phyloP scores from a whole-genome alignment of 2,113 vertebrate species.

The Phylloscopus trochilus region DNA sequence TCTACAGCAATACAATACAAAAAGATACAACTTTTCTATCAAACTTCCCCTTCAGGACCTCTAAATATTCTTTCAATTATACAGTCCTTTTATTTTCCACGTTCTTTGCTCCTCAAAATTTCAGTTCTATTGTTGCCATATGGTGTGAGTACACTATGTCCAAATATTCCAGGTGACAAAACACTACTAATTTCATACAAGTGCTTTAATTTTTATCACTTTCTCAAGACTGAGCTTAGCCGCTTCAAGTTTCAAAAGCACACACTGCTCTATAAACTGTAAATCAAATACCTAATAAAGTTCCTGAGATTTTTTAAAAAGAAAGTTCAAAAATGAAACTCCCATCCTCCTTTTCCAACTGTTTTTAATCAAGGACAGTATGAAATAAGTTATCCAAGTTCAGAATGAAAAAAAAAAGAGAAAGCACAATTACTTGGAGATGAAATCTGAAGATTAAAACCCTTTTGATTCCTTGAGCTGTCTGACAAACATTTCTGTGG shows the following conservation, averaged over 20 bases:
- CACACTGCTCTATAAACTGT: background rate
- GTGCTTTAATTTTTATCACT: slow-evolving; percentile 11
- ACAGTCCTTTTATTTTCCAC: background rate
- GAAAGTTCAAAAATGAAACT: background rate
- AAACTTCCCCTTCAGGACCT: background rate
- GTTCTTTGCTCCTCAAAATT: background rate
- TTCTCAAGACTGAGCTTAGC: background rate
- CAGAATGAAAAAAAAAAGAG: background rate
- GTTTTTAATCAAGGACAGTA: slow-evolving; percentile 38
- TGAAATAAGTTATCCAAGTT: slow-evolving; percentile 13
- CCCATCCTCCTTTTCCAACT: slow-evolving; percentile 4
- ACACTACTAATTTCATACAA: background rate
- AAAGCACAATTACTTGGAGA: background rate
- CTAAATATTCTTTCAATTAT: slow-evolving; percentile 24
- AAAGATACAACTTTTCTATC: slow-evolving; percentile 20
- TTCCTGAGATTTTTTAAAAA: background rate
- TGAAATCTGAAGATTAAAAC: background rate
- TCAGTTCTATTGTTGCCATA: background rate
- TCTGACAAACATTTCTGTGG: slow-evolving; percentile 1
- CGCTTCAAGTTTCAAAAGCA: slow-evolving; percentile 8
- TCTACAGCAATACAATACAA: background rate
- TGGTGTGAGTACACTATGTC: background rate
- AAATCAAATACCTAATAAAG: slow-evolving; percentile 27
- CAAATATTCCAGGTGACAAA: slow-evolving; percentile 29
- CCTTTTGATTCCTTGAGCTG: background rate